Evolutionary conservation across 2,113 vertebrate species (phyloP).

Genomic region (Chaetodon trifascialis): DNA sequence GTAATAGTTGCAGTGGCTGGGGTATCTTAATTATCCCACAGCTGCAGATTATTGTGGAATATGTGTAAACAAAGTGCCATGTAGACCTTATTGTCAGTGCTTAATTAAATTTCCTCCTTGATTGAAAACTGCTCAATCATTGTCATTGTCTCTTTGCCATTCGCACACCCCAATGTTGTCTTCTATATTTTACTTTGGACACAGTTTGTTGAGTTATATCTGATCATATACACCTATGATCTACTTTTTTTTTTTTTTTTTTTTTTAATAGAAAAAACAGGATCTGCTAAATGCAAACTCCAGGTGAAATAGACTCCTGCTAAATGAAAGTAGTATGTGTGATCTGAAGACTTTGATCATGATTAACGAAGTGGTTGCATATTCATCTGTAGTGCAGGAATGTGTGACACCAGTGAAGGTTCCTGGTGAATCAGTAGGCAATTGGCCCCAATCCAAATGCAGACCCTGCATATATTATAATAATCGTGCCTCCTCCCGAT

Average conservation of each 20-base stretch:
- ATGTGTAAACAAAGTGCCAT: slow-evolving; percentile 11
- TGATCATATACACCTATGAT: not conserved
- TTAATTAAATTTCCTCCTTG: slow-evolving; percentile 10
- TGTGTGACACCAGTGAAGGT: not conserved
- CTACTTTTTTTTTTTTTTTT: no score
- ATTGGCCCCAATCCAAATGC: slow-evolving; percentile 32
- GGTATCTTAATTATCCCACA: slow-evolving; percentile 4
- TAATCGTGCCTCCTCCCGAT: slow-evolving; percentile 21
- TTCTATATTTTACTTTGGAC: not conserved
- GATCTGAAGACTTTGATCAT: not conserved
- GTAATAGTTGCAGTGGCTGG: not conserved
- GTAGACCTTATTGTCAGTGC: slow-evolving; percentile 3
- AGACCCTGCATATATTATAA: slow-evolving; percentile 48
- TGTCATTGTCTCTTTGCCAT: not conserved
- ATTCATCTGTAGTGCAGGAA: slow-evolving; percentile 21
- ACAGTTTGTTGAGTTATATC: not conserved
- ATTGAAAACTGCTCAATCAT: not conserved
- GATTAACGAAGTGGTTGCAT: slow-evolving; percentile 17
- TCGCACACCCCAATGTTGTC: not conserved
- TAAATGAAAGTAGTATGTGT: not conserved
- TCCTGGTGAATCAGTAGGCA: slow-evolving; percentile 23
- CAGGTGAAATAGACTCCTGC: not conserved
- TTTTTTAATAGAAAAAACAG: no score
- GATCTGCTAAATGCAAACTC: not conserved
- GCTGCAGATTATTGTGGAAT: slow-evolving; percentile 15